Evolutionary conservation across 2,888 invertebrate species (phyloP).

Genomic region (Druceiella hillmani): DNA sequence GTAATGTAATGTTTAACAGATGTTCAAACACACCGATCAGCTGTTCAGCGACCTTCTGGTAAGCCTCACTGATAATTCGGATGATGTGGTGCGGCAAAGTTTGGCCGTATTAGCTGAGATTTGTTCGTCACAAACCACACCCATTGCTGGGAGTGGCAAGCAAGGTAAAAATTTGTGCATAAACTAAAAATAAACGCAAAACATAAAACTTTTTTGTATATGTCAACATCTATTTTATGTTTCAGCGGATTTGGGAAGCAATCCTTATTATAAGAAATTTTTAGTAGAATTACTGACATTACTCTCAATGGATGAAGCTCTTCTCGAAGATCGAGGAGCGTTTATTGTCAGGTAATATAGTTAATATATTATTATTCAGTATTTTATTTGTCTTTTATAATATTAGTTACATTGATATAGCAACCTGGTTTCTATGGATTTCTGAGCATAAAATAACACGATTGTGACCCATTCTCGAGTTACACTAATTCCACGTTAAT

Average conservation of each 20-base stretch:
- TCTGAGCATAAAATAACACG: too few species aligned
- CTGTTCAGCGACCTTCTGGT: slow-evolving; percentile 74
- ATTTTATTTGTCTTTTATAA: background rate
- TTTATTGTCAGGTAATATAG: slow-evolving; percentile 91
- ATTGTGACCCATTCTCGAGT: too few species aligned
- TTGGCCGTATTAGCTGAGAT: slow-evolving; percentile 89
- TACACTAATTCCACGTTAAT: too few species aligned
- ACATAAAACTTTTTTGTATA: too few species aligned
- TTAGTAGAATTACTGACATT: slow-evolving; percentile 77
- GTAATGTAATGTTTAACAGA: slow-evolving; percentile 38
- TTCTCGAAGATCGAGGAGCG: slow-evolving; percentile 88
- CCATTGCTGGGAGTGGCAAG: slow-evolving; percentile 4
- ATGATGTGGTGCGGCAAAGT: slow-evolving; percentile 93
- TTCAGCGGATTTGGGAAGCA: slow-evolving; percentile 39
- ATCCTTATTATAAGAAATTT: slow-evolving; percentile 78
- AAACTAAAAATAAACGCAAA: too few species aligned
- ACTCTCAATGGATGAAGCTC: slow-evolving; percentile 77
- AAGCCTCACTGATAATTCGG: slow-evolving; percentile 84
- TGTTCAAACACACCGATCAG: slow-evolving; percentile 65
- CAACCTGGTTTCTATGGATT: background rate
- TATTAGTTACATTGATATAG: background rate
- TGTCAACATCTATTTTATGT: too few species aligned
- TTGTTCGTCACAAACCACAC: slow-evolving; percentile 33
- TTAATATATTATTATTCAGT: slow-evolving; percentile 6
- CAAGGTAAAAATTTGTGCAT: too few species aligned